Conservation (phyloP, 2,797 vertebrate genomes). For the Vespertilio murinus region DNA sequence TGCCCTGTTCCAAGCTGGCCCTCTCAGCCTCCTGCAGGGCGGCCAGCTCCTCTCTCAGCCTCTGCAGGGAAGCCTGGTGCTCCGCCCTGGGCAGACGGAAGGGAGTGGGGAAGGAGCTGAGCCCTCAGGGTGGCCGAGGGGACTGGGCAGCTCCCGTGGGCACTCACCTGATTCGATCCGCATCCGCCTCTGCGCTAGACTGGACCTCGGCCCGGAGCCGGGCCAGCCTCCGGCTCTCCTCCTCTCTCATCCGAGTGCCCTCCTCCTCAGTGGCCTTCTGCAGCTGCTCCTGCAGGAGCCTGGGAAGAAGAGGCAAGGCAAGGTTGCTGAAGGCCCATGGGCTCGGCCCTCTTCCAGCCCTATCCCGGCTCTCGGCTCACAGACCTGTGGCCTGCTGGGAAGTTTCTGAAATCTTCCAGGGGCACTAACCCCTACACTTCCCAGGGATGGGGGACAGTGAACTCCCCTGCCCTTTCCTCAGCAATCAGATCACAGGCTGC, state of each 20-base stretch:
- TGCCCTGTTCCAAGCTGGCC: conserved; percentile 82
- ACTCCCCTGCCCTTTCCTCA: background rate
- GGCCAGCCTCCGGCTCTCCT: conserved; percentile 77
- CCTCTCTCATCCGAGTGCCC: conserved; percentile 83
- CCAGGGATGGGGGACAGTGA: too few relatives aligned
- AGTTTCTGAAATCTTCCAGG: background rate
- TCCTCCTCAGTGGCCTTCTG: conserved; percentile 82
- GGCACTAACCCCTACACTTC: background rate
- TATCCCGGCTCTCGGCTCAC: background rate
- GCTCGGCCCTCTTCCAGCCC: background rate
- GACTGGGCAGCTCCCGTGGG: background rate
- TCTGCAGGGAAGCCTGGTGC: conserved; percentile 82
- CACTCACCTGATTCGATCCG: conserved; percentile 86
- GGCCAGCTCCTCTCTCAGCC: conserved; percentile 82
- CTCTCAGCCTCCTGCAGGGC: conserved; percentile 73
- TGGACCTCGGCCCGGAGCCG: conserved; percentile 78
- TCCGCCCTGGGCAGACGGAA: conserved; percentile 83
- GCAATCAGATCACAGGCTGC: background rate
- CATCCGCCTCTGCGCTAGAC: conserved; percentile 77
- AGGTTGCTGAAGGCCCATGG: background rate
- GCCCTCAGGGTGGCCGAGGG: fast-evolving
- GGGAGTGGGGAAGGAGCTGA: fast-evolving
- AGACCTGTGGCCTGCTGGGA: background rate
- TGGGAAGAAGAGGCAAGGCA: conserved; percentile 63
- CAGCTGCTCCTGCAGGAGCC: conserved; percentile 82